Base-by-base conservation (phyloP, 2,113 vertebrate genomes). In the Aepyceros melampus region DNA sequence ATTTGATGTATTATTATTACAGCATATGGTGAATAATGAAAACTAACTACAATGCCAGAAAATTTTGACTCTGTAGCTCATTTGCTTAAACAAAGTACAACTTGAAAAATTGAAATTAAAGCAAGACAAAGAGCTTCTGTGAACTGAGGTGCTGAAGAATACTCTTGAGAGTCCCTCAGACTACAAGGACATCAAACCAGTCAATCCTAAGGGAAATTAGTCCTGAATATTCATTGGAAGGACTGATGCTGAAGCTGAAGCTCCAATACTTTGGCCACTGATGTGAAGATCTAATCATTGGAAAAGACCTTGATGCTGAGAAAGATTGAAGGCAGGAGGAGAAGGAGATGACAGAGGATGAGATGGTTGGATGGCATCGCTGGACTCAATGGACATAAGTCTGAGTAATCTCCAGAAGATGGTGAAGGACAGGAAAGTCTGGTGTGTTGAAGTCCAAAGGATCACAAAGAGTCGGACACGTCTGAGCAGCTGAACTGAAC, bases 401-500 rank as follows among this genome's bases (percentile, higher is more conserved):
- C 40, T 71, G n/a, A 71, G n/a, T 17, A 11, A 6, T 11, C n/a
- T 36, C n/a, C n/a, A 71, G 19, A 71, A 36, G 67, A 71, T 23
- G n/a, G 9, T 36, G 19, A 71, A 36, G 67, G 19, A 36, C 67
- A 71, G n/a, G n/a, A 36, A 71, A 23, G 9, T 36, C 64, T 71
- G 17, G 19, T 11, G 67, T 23, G 5, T 71, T 71, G 19, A 36
- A 71, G 9, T 71, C 67, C 67, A 23, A 36, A 71, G 67, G n/a
- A 5, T 36, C 0, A 0, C 67, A 36, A 36, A 71, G 67, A 71
- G n/a, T 23, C 0, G 5, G n/a, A 23, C 10, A 71, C 0, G 9
- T 12, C 67, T 71, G 67, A 71, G n/a, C 5, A 36, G 36, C n/a
- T 71, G n/a, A 71, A 36, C 67, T 36, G 16, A 67, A 67, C 33